Conservation (phyloP, 2,888 invertebrate species). For the Stenodera caucasica region DNA sequence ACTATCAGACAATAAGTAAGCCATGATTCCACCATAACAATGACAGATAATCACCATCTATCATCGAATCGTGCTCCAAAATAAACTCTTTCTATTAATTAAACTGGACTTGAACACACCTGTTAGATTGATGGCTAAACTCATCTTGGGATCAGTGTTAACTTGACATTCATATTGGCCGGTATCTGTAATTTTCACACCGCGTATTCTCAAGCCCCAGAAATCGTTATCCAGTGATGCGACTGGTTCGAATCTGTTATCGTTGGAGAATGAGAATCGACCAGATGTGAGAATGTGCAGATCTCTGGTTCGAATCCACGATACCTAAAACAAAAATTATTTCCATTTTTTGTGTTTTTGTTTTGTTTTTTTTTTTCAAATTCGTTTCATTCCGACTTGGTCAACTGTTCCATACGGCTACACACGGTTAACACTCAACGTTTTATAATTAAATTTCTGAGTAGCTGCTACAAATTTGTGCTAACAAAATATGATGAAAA, state of each 20-base stretch:
- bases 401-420: not conserved
- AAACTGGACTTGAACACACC: no score
- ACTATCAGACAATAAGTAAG: not conserved
- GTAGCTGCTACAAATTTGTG: conserved; percentile 14
- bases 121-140: conserved; percentile 66
- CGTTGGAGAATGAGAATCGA: conserved; percentile 67
- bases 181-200: conserved; percentile 62
- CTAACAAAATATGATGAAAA: conserved; percentile 26
- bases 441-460: conserved; percentile 20
- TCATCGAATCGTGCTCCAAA: no score
- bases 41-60: not conserved
- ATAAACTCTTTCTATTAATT: no score
- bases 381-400: not conserved
- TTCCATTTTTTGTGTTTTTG: no score
- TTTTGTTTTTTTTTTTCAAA: not conserved
- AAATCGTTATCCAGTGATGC: conserved; percentile 58
- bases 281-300: conserved; percentile 71
- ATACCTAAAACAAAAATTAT: conserved; percentile 61
- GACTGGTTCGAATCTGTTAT: conserved; percentile 65
- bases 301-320: conserved; percentile 73
- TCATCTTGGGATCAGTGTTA: conserved; percentile 75
- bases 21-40: no score
- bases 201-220: conserved; percentile 64
- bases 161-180: conserved; percentile 76
- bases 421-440: not conserved